A percentile compares a stretch with the other conserved stretches of the same genome.
phyloP scores from a whole-genome alignment of 2,888 invertebrate genomes.

The Pseudococcus jackbeardsleyi region DNA sequence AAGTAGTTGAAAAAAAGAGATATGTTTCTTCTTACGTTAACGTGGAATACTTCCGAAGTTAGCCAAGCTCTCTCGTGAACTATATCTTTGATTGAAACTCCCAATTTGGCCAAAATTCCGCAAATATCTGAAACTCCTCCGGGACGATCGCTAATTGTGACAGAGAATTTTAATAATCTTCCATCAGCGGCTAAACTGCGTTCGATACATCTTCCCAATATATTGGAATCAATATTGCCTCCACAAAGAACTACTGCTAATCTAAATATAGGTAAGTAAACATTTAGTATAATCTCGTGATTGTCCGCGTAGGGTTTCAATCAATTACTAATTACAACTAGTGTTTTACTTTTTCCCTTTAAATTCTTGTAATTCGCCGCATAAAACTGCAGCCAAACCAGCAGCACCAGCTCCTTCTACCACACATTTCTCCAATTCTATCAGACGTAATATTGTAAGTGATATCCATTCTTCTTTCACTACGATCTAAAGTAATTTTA shows the following conservation, averaged over 20 bases:
- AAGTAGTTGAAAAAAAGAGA: background rate
- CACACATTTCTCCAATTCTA: constrained; percentile 89
- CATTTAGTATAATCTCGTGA: background rate
- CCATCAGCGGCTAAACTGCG: constrained; percentile 90
- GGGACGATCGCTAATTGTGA: constrained; percentile 85
- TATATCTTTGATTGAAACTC: constrained; percentile 94
- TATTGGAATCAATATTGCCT: constrained; percentile 93
- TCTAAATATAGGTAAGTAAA: constrained; percentile 72
- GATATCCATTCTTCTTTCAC: constrained; percentile 89
- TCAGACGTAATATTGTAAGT: constrained; percentile 82
- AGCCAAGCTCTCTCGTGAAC: constrained; percentile 97
- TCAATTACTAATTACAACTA: background rate
- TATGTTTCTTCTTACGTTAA: constrained; percentile 74
- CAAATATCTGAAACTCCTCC: constrained; percentile 76
- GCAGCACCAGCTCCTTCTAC: constrained; percentile 93
- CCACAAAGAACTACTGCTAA: constrained; percentile 88
- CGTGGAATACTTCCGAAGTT: constrained; percentile 87
- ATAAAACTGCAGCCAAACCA: constrained; percentile 86
- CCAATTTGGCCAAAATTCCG: constrained; percentile 80
- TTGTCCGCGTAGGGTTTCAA: background rate
- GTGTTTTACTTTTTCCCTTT: constrained; percentile 79
- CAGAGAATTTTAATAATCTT: constrained; percentile 80
- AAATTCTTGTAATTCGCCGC: constrained; percentile 82
- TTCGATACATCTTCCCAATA: constrained; percentile 88
- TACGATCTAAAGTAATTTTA: constrained; percentile 74